Base-by-base conservation (phyloP, 2,888 invertebrate species). In the Augiades crinisus region DNA sequence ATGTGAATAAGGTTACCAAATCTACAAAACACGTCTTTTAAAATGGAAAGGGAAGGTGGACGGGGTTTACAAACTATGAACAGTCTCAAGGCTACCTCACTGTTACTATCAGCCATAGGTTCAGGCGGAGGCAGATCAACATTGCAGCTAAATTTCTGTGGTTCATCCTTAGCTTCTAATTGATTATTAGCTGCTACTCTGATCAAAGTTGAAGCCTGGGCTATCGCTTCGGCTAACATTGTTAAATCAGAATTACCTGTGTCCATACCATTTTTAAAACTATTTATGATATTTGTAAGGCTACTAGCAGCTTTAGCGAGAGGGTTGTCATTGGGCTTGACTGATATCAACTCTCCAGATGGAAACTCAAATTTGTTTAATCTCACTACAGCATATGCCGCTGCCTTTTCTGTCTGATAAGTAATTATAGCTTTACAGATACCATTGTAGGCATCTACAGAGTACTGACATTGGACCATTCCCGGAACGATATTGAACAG, bases 281-380 rank as follows among this genome's bases (percentile, higher is more conserved):
- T 78, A 47, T 81, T 81, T 0, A 88, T 81, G 54, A 89, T 81
- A 51, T 67, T 69, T 33, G 76, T 70, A 12, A 89, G 68, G 54
- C 79, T 81, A 61, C 67, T 77, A 17, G 84, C 87, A 47, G 80
- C 88, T 59, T 76, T 75, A 47, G 67, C 73, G 22, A 88, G 60
- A 36, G 78, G 74, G 58, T 88, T 89, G 12, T 76, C 75, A 61
- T 94, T 92, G 10, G 93, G 93, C 72, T 93, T 93, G 0, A 96
- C 94, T 56, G 95, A 93, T 64, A 98, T 86, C 44, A 95, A 90
- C 71, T 95, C 95, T 24, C 98, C 97, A 13, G 96, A 95, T 0
- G 98, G 98, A 84, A 97, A 98, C 79, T 98, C 98, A 78, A 97
- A 95, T 5, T 96, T 95, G 75, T 98, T 95, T 47, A 98, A 89